Evolutionary conservation across 2,113 vertebrate genomes (phyloP).

Genomic region (Lampris megalopsis): DNA sequence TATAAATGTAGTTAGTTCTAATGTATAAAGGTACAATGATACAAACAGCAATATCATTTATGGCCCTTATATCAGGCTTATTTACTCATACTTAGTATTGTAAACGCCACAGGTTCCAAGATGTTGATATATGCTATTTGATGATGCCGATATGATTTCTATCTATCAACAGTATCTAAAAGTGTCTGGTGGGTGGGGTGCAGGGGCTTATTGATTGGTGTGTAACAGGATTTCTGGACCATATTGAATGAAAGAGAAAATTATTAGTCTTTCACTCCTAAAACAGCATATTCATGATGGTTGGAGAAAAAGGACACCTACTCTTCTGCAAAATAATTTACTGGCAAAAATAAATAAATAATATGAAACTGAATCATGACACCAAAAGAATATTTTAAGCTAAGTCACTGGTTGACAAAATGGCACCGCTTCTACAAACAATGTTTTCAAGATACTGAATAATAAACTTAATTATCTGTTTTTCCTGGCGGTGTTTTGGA

Average conservation of each 20-base stretch:
- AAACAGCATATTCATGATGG: not conserved
- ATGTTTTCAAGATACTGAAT: not conserved
- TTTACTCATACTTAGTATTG: not conserved
- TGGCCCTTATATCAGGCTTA: not conserved
- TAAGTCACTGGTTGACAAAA: too few relatives aligned
- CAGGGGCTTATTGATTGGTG: not conserved
- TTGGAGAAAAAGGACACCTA: not conserved
- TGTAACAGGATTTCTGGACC: too few relatives aligned
- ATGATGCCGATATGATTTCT: not conserved
- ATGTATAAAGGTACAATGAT: not conserved
- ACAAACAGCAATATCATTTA: not conserved
- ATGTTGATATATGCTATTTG: constrained; percentile 1
- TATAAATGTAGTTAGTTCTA: not conserved
- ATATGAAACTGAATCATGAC: too few relatives aligned
- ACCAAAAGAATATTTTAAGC: too few relatives aligned
- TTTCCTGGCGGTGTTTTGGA: not conserved
- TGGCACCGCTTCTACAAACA: too few relatives aligned
- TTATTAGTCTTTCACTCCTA: not conserved
- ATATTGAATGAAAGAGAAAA: not conserved
- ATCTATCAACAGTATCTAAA: not conserved
- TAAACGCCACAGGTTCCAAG: not conserved
- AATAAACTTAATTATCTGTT: not conserved
- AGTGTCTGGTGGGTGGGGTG: not conserved
- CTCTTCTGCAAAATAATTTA: not conserved
- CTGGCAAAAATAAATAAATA: too few relatives aligned